Evolutionary conservation across 2,113 vertebrate genomes (phyloP).

Genomic region (Sebastes fasciatus): DNA sequence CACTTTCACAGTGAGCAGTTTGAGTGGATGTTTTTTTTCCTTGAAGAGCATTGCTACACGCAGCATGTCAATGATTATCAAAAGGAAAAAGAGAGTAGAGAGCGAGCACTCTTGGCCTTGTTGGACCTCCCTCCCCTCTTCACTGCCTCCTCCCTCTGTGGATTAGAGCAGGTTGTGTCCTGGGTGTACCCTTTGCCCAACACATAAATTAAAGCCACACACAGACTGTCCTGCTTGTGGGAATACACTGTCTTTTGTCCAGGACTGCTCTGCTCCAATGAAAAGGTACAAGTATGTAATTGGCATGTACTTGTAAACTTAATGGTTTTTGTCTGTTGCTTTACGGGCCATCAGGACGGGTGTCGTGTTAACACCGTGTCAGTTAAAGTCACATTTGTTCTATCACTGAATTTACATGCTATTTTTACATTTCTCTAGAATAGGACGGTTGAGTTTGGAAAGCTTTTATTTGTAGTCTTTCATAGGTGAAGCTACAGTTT

Average conservation of each 20-base stretch:
- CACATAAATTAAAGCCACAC: constrained; percentile 19
- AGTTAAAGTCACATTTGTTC: neutral
- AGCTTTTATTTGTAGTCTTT: neutral
- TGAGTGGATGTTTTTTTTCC: neutral
- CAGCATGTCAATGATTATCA: constrained; percentile 36
- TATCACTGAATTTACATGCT: neutral
- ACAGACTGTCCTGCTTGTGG: neutral
- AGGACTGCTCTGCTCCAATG: constrained; percentile 22
- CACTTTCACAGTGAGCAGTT: neutral
- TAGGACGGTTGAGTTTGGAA: neutral
- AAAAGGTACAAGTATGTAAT: constrained; percentile 36
- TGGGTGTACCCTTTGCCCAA: constrained; percentile 18
- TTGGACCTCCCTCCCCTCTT: constrained; percentile 8
- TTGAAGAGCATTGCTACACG: neutral
- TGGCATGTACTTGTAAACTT: neutral
- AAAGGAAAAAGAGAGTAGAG: constrained; percentile 4
- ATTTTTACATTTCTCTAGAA: neutral
- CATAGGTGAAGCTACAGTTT: neutral
- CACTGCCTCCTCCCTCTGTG: constrained; percentile 30
- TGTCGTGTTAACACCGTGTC: neutral
- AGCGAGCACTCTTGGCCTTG: neutral
- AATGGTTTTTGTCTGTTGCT: neutral
- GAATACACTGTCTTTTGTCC: neutral
- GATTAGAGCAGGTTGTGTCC: constrained; percentile 28
- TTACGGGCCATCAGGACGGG: neutral